Percentiles rank a stretch among this genome's conserved stretches.
phyloP scores from a whole-genome alignment of 2,113 vertebrate genomes.

The Macquaria australasica region DNA sequence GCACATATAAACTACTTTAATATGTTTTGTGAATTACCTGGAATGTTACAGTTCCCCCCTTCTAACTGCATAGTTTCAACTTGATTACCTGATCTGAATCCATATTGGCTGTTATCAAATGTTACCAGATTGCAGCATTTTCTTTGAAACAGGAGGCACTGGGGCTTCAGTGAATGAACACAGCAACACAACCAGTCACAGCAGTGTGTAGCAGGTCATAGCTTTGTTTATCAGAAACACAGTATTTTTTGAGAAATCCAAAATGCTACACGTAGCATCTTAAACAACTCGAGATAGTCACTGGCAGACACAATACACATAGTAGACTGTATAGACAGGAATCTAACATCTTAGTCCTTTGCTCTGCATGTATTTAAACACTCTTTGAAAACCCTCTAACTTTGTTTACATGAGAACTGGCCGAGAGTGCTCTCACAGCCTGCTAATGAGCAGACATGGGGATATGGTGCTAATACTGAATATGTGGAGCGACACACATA shows the following conservation, averaged over 20 bases:
- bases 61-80: background rate
- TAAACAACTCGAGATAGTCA: background rate
- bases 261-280: constrained; percentile 4
- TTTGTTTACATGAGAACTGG: constrained; percentile 51
- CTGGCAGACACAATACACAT: constrained; percentile 12
- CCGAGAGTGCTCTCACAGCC: constrained; percentile 40
- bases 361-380: constrained; percentile 52
- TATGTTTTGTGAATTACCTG: too few species aligned
- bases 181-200: background rate
- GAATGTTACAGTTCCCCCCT: background rate
- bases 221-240: constrained; percentile 28
- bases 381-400: constrained; percentile 54
- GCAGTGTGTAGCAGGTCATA: constrained; percentile 11
- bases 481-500: constrained; percentile 28
- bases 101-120: constrained; percentile 2
- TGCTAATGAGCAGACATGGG: constrained; percentile 67
- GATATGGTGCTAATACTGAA: constrained; percentile 46
- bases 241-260: constrained; percentile 1
- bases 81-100: constrained; percentile 23
- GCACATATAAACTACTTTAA: background rate
- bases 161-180: background rate
- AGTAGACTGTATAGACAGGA: constrained; percentile 29
- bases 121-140: background rate
- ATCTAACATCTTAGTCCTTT: constrained; percentile 43
- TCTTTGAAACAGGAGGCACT: background rate